Percentiles rank a stretch among this genome's conserved stretches.
phyloP scores from a whole-genome alignment of 2,888 invertebrate species.

The Drosophila quasianomalipes region DNA sequence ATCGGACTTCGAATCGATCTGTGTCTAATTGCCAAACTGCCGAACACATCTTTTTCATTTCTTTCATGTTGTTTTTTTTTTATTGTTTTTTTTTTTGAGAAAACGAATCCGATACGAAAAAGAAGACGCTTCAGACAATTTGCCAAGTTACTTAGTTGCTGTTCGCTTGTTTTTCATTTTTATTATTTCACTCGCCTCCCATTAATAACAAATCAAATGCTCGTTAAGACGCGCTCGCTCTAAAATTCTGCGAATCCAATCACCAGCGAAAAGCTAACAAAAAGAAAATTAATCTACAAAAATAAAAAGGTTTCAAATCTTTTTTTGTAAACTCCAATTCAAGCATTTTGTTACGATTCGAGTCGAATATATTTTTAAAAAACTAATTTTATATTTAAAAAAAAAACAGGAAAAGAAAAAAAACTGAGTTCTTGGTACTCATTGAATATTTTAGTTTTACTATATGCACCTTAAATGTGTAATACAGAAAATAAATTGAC shows the following conservation, averaged over 20 bases:
- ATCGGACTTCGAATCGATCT: slow-evolving; percentile 46
- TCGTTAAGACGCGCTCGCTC: slow-evolving; percentile 55
- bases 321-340: not conserved
- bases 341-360: not conserved
- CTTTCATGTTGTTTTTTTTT: not conserved
- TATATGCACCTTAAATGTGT: not conserved
- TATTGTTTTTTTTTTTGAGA: not conserved
- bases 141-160: slow-evolving; percentile 39
- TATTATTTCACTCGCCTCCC: slow-evolving; percentile 37
- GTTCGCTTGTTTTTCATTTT: slow-evolving; percentile 11
- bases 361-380: not conserved
- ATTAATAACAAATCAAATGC: slow-evolving; percentile 72
- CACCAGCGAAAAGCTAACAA: slow-evolving; percentile 16
- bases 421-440: not conserved
- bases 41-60: slow-evolving; percentile 10
- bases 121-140: slow-evolving; percentile 20
- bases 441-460: not conserved
- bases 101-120: slow-evolving; percentile 6
- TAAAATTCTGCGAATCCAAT: slow-evolving; percentile 60
- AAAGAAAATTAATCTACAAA: not conserved
- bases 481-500: not conserved
- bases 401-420: not conserved
- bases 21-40: slow-evolving; percentile 46
- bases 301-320: slow-evolving; percentile 9
- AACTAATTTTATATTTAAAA: not conserved